phyloP scores from a whole-genome alignment of 2,113 vertebrate genomes.

The Terrapene triunguis region DNA sequence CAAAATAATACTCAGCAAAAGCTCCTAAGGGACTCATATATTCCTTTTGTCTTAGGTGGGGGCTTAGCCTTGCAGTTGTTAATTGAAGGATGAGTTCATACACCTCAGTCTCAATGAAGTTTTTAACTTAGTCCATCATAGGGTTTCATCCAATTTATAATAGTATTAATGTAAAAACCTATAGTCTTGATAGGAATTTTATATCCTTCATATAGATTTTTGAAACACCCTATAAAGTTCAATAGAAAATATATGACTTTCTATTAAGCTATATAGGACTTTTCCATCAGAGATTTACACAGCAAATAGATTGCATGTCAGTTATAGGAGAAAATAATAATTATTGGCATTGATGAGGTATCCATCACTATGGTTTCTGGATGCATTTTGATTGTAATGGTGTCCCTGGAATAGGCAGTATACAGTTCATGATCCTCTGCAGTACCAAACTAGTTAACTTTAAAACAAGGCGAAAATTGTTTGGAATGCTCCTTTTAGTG shows the following conservation, averaged over 20 bases:
- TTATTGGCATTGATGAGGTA: background rate
- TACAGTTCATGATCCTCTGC: background rate
- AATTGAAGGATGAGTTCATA: too few species aligned
- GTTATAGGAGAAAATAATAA: background rate
- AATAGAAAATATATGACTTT: background rate
- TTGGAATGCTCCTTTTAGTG: too few species aligned
- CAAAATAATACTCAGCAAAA: too few species aligned
- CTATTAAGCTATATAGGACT: background rate
- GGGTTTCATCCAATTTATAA: background rate
- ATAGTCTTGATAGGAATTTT: background rate
- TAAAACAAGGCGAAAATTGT: background rate
- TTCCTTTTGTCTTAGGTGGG: too few species aligned
- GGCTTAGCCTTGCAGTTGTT: too few species aligned
- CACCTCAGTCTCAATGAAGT: too few species aligned
- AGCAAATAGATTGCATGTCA: background rate
- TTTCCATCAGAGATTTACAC: background rate
- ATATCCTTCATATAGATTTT: background rate
- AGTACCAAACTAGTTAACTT: background rate
- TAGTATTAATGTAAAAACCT: background rate
- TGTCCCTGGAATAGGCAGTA: background rate
- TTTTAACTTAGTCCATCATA: too few species aligned
- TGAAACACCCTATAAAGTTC: background rate
- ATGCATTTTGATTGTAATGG: background rate
- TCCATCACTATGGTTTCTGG: background rate
- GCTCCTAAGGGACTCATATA: too few species aligned